Evolutionary conservation across 2,888 invertebrate genomes (phyloP).

Genomic region (Cerastis rubricosa): DNA sequence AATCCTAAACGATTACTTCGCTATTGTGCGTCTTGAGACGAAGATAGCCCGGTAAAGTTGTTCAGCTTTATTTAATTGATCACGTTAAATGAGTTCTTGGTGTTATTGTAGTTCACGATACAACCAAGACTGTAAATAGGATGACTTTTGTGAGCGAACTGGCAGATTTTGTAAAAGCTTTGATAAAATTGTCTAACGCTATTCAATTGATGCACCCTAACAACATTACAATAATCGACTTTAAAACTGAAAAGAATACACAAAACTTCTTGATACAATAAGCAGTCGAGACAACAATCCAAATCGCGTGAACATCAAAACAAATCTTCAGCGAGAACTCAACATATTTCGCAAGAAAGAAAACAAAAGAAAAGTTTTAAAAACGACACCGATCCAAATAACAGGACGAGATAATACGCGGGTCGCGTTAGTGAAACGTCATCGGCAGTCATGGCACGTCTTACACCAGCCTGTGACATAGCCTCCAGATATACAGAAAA

Average conservation of each 20-base stretch:
- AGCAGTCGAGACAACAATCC: constrained; percentile 29
- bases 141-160: not conserved
- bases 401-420: constrained; percentile 75
- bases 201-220: not conserved
- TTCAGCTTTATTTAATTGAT: constrained; percentile 60
- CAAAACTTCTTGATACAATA: constrained; percentile 27
- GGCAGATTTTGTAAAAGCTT: not conserved
- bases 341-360: constrained; percentile 57
- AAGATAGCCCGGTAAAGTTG: constrained; percentile 57
- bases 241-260: constrained; percentile 28
- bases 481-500: constrained; percentile 76
- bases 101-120: constrained; percentile 15
- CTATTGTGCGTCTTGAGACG: constrained; percentile 72
- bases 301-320: constrained; percentile 45
- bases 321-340: constrained; percentile 54
- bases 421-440: constrained; percentile 76
- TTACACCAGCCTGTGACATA: constrained; percentile 77
- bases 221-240: constrained; percentile 5
- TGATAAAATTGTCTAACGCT: not conserved
- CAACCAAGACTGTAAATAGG: not conserved
- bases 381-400: constrained; percentile 76
- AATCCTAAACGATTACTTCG: constrained; percentile 80
- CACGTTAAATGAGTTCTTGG: constrained; percentile 36
- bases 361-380: constrained; percentile 71
- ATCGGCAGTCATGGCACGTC: constrained; percentile 82